Evolutionary conservation across 2,888 invertebrate genomes (phyloP).

Genomic region (Baccha elongata): DNA sequence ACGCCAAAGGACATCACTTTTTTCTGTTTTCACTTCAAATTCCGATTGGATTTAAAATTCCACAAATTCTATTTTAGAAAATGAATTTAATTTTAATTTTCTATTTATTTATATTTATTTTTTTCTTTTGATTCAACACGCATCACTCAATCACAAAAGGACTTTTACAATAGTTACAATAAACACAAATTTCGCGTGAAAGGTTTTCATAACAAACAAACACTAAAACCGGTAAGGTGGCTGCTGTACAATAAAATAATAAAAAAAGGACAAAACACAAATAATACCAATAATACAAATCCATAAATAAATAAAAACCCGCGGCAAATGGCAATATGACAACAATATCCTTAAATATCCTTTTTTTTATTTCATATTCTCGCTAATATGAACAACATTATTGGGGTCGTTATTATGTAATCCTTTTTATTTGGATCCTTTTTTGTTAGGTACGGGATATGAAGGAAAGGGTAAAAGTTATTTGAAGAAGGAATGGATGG

Average conservation of each 20-base stretch:
- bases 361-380: slow-evolving; percentile 42
- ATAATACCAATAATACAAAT: slow-evolving; percentile 10
- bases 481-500: slow-evolving; percentile 9
- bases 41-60: not conserved
- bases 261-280: slow-evolving; percentile 18
- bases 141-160: slow-evolving; percentile 31
- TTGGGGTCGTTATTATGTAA: slow-evolving; percentile 67
- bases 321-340: slow-evolving; percentile 49
- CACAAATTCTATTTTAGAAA: slow-evolving; percentile 8
- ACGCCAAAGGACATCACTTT: slow-evolving; percentile 24
- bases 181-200: slow-evolving; percentile 55
- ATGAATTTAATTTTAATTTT: slow-evolving; percentile 4
- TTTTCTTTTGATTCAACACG: slow-evolving; percentile 43
- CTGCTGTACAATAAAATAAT: not conserved
- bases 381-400: slow-evolving; percentile 64
- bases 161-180: slow-evolving; percentile 8
- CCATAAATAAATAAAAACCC: slow-evolving; percentile 26
- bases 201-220: slow-evolving; percentile 40
- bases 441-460: not conserved
- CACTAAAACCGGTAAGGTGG: slow-evolving; percentile 9
- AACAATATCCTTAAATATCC: slow-evolving; percentile 50
- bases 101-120: slow-evolving; percentile 36
- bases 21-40: not conserved
- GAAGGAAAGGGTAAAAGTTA: slow-evolving; percentile 15
- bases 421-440: slow-evolving; percentile 60